Base-by-base conservation (phyloP, 2,113 vertebrate genomes). In the Ibidorhyncha struthersii region DNA sequence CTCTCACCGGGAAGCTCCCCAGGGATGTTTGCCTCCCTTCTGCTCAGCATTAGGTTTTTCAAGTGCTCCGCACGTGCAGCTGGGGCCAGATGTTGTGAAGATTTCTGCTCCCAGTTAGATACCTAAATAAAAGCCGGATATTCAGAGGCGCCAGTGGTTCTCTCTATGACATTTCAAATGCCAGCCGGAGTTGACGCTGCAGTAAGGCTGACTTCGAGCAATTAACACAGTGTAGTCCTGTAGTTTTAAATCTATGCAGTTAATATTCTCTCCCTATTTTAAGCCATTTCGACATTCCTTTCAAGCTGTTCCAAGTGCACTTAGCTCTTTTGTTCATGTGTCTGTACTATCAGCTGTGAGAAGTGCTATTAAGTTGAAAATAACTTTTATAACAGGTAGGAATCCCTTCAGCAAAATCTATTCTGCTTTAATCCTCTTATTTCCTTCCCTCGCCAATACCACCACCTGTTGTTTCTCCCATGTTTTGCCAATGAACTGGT, bases 1-100 rank as follows among this genome's bases (percentile, higher is more conserved):
- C 45, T 22, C 43, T 62, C 49, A 7, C 8, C 4, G 0, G 15
- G n/a, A 53, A 85, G 20, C 32, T 72, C 52, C 38, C 15, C 12
- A 5, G 40, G 21, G 52, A 61, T 17, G 22, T 22, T 8, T 6
- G 6, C 3, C 9, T 73, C 40, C 40, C 47, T 53, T 84, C 32
- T 9, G 26, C 73, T 38, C 73, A 36, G 14, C 4, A 1, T 4
- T 22, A 27, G 9, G 29, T 36, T 81, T 50, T 30, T 50, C 36
- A n/a, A 62, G n/a, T 3, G 41, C 32, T 67, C 66, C 0, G 1
- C 17, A 13, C 0, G 1, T 23, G 40, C 12, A 4, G 27, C 50
- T 29, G 49, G 43, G 27, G 16, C 21, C 87, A 65, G 82, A 59
- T 32, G 45, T 38, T n/a, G 16, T 2, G 19, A 77, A 82, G 58